A percentile compares a stretch with the other conserved stretches of the same genome.
These are phyloP conservation scores for Griposia aprilina DNA, from an alignment of 2,888 invertebrate species.

Conservation along the genomic window DNA sequence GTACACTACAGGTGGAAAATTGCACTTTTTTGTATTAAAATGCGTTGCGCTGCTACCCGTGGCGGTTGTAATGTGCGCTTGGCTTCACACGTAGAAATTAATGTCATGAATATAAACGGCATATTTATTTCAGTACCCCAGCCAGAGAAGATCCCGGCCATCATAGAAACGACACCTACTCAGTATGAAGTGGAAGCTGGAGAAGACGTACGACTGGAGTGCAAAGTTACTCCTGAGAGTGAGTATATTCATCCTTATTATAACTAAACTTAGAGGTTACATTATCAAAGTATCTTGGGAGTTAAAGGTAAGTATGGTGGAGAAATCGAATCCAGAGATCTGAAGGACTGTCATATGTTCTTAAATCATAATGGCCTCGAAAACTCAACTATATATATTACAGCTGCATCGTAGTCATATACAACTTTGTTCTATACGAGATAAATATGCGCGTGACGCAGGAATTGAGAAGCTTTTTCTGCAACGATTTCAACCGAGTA, in stretches of 20 bases:
- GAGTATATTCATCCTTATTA: slow-evolving; percentile 49
- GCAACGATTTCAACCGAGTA: background rate
- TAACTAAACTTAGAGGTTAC: background rate
- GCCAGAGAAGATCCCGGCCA: slow-evolving; percentile 62
- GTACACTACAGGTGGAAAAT: too few species aligned
- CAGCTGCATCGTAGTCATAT: background rate
- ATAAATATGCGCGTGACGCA: background rate
- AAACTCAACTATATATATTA: background rate
- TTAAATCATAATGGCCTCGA: background rate
- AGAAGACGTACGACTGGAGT: slow-evolving; percentile 73
- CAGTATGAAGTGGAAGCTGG: slow-evolving; percentile 74
- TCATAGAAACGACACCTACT: slow-evolving; percentile 71
- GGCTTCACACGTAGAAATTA: background rate
- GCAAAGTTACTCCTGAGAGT: slow-evolving; percentile 80
- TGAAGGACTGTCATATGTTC: background rate
- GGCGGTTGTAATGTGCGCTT: background rate
- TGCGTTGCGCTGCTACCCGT: too few species aligned
- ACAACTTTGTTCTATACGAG: background rate
- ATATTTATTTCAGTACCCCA: slow-evolving; percentile 27
- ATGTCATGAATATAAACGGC: background rate
- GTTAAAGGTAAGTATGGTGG: background rate
- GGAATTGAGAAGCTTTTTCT: background rate
- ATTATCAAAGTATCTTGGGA: background rate
- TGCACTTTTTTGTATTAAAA: too few species aligned
- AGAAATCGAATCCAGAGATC: background rate